These are phyloP conservation scores for Propithecus perrieri DNA, from an alignment of 2,797 vertebrate species.

Conservation along the genomic window DNA sequence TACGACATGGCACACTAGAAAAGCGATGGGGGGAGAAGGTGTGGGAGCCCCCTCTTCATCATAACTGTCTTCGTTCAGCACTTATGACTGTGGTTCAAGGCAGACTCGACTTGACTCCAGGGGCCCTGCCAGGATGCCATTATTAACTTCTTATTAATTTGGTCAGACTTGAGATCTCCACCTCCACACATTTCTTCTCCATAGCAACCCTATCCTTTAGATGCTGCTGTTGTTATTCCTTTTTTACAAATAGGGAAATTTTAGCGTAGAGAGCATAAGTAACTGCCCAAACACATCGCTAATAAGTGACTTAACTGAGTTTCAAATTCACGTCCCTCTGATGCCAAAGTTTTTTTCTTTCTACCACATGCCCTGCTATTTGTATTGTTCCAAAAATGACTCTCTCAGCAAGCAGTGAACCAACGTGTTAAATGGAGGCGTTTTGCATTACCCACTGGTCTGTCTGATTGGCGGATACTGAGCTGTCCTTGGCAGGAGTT, in stretches of 20 bases:
- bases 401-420: background rate
- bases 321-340: background rate
- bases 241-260: background rate
- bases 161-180: background rate
- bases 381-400: background rate
- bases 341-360: background rate
- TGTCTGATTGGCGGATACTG: background rate
- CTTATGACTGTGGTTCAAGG: background rate
- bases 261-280: background rate
- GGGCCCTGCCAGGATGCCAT: background rate
- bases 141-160: background rate
- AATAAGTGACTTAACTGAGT: background rate
- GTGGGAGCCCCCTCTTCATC: background rate
- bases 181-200: background rate
- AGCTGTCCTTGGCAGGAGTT: background rate
- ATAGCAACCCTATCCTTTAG: background rate
- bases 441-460: background rate
- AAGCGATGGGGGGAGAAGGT: background rate
- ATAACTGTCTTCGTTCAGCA: background rate
- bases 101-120: background rate
- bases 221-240: background rate
- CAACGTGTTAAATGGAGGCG: rapidly evolving
- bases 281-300: background rate
- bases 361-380: background rate
- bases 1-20: background rate